These are phyloP conservation scores for Gila orcuttii DNA, from an alignment of 2,113 vertebrate genomes.

Conservation along the genomic window DNA sequence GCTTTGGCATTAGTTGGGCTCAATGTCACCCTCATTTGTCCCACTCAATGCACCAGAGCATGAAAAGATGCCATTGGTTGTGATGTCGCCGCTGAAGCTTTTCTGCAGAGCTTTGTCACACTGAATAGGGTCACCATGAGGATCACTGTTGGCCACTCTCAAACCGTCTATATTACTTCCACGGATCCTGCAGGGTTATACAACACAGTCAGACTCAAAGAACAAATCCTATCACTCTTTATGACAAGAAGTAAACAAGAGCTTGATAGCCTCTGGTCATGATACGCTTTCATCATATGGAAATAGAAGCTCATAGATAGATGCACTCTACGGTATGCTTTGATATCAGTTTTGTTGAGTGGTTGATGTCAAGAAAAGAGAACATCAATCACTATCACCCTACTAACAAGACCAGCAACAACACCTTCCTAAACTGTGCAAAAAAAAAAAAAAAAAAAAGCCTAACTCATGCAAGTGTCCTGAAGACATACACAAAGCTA, in stretches of 20 bases:
- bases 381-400: not conserved
- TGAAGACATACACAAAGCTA: not conserved
- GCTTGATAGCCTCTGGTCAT: slow-evolving; percentile 16
- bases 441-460: not conserved
- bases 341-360: slow-evolving; percentile 13
- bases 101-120: slow-evolving; percentile 10
- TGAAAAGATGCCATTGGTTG: slow-evolving; percentile 24
- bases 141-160: slow-evolving; percentile 17
- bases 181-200: slow-evolving; percentile 28
- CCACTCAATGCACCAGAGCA: slow-evolving; percentile 34
- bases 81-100: not conserved
- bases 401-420: not conserved
- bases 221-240: slow-evolving; percentile 17
- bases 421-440: not conserved
- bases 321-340: not conserved
- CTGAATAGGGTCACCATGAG: slow-evolving; percentile 28
- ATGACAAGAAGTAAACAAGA: slow-evolving; percentile 1
- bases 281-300: not conserved
- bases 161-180: slow-evolving; percentile 8
- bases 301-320: slow-evolving; percentile 2
- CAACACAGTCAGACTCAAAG: not conserved
- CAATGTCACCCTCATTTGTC: slow-evolving; percentile 48
- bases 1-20: slow-evolving; percentile 25
- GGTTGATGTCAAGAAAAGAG: slow-evolving; percentile 12
- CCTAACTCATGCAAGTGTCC: not conserved